These are phyloP conservation scores for Tragelaphus imberbis DNA, from an alignment of 2,113 vertebrate genomes.

Conservation along the genomic window DNA sequence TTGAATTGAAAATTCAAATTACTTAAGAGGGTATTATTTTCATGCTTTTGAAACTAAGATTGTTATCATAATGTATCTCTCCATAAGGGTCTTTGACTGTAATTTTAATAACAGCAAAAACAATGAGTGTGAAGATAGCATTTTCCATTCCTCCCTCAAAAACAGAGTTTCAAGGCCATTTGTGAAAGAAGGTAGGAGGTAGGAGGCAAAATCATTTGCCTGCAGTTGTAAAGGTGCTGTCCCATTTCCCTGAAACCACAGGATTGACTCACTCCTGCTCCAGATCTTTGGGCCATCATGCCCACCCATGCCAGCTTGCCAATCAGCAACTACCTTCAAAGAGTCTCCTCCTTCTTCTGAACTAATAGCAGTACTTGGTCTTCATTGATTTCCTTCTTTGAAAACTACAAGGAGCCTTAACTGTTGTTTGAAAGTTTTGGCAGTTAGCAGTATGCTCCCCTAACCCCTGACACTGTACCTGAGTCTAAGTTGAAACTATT, in stretches of 20 bases:
- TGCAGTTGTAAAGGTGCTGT: background rate
- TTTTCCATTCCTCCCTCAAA: slow-evolving; percentile 30
- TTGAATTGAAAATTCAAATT: background rate
- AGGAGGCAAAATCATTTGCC: background rate
- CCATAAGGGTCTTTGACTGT: background rate
- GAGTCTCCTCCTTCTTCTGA: background rate
- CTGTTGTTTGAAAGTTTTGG: background rate
- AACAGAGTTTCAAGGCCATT: background rate
- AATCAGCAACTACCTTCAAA: background rate
- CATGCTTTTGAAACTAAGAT: background rate
- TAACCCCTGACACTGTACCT: background rate
- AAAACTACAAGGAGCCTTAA: background rate
- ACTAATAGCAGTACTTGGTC: background rate
- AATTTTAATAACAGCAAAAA: slow-evolving; percentile 26
- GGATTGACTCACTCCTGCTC: slow-evolving; percentile 5
- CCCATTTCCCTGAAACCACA: background rate
- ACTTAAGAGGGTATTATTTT: background rate
- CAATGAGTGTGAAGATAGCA: background rate
- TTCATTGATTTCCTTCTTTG: background rate
- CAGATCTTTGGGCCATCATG: background rate
- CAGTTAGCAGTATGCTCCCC: background rate
- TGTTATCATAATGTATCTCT: background rate
- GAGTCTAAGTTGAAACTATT: background rate
- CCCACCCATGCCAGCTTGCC: background rate
- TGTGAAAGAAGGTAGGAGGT: slow-evolving; percentile 49